A percentile compares a stretch with the other conserved stretches of the same genome.
Evolutionary conservation across 2,888 invertebrate species (phyloP).

Genomic region (Slavum lentiscoides): DNA sequence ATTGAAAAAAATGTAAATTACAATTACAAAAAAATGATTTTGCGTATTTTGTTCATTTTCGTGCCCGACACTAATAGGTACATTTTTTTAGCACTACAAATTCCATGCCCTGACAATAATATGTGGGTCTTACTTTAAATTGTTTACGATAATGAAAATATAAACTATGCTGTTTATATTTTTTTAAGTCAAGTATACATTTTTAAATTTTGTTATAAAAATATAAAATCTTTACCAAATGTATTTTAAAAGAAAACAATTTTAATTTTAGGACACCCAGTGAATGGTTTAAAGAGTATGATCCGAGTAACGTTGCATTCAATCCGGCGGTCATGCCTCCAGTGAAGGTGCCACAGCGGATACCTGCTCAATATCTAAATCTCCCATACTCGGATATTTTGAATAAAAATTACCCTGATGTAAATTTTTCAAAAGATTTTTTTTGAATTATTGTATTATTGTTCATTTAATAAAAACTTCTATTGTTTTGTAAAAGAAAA

Average conservation of each 20-base stretch:
- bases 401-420: constrained; percentile 7
- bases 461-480: not conserved
- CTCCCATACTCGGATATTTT: constrained; percentile 35
- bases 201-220: constrained; percentile 8
- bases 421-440: constrained; percentile 48
- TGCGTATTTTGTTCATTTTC: no score
- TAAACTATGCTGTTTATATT: no score
- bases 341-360: constrained; percentile 59
- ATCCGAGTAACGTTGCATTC: constrained; percentile 74
- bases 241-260: not conserved
- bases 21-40: no score
- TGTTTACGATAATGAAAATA: no score
- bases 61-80: no score
- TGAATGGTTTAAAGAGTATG: constrained; percentile 68
- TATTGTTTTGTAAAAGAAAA: not conserved
- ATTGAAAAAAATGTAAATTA: no score
- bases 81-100: no score
- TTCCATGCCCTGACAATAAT: no score
- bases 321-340: constrained; percentile 74
- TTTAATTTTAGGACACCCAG: constrained; percentile 65
- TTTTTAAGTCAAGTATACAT: no score
- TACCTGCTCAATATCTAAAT: constrained; percentile 37
- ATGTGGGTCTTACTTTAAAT: no score
- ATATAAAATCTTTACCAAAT: constrained; percentile 28
- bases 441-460: constrained; percentile 33